Evolutionary conservation across 2,113 vertebrate species (phyloP).

Genomic region (Gnathonemus longibarbis): DNA sequence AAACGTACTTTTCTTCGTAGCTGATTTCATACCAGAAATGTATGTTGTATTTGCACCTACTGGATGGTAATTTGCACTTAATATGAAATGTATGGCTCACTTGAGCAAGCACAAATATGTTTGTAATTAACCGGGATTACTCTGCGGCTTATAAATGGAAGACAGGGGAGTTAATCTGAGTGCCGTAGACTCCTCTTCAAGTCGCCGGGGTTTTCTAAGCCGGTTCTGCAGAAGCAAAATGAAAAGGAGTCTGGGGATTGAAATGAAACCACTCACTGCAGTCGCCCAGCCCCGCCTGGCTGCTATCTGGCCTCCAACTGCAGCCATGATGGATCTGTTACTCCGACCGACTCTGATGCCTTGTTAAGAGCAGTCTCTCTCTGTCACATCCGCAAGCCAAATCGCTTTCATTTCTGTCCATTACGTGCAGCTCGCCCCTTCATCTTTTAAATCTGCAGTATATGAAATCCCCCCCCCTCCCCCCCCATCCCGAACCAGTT

Average conservation of each 20-base stretch:
- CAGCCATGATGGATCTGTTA: constrained; percentile 64
- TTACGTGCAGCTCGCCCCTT: constrained; percentile 53
- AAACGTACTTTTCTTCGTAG: background rate
- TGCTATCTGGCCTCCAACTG: constrained; percentile 7
- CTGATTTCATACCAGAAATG: constrained; percentile 13
- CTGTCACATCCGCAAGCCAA: constrained; percentile 62
- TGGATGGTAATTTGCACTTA: background rate
- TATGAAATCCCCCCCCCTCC: constrained; percentile 35
- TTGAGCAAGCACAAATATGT: constrained; percentile 58
- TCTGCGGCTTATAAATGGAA: constrained; percentile 57
- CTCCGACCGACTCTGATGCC: constrained; percentile 64
- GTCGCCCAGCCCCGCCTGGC: constrained; percentile 49
- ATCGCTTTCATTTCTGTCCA: constrained; percentile 61
- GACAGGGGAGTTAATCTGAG: constrained; percentile 58
- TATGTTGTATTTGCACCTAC: constrained; percentile 5
- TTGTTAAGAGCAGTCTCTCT: constrained; percentile 65
- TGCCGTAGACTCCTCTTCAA: constrained; percentile 54
- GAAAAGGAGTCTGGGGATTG: constrained; percentile 63
- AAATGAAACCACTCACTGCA: constrained; percentile 64
- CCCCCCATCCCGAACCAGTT: constrained; percentile 16
- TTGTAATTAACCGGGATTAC: constrained; percentile 67
- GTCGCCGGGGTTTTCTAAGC: constrained; percentile 55
- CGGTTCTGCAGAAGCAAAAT: constrained; percentile 58
- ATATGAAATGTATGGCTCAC: constrained; percentile 48
- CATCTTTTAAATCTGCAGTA: constrained; percentile 44